Evolutionary conservation across 2,888 invertebrate species (phyloP).

Genomic region (Platerodrilus igneus): DNA sequence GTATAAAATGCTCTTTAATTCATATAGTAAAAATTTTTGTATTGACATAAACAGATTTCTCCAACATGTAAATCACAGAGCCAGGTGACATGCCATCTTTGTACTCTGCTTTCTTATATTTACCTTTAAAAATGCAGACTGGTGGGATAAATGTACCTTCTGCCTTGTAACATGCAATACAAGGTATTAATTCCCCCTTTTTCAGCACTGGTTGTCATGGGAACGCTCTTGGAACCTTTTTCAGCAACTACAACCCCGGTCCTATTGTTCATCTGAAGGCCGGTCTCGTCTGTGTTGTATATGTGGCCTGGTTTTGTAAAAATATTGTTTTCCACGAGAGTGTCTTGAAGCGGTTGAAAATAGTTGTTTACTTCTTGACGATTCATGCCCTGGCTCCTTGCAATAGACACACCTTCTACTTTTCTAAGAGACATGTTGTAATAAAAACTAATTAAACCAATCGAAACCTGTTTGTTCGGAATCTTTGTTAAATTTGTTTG

Average conservation of each 20-base stretch:
- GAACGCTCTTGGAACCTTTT: conserved; percentile 37
- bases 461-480: conserved; percentile 30
- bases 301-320: conserved; percentile 32
- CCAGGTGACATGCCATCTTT: conserved; percentile 25
- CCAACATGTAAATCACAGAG: conserved; percentile 28
- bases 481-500: too few relatives aligned
- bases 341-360: conserved; percentile 15
- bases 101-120: conserved; percentile 28
- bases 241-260: conserved; percentile 38
- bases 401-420: conserved; percentile 32
- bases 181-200: conserved; percentile 33
- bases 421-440: conserved; percentile 26
- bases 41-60: conserved; percentile 34
- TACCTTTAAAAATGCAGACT: conserved; percentile 29
- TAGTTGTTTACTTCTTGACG: conserved; percentile 23
- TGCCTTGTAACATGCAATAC: conserved; percentile 34
- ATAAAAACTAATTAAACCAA: conserved; percentile 33
- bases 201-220: conserved; percentile 32
- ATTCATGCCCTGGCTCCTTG: conserved; percentile 30
- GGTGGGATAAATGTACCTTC: conserved; percentile 32
- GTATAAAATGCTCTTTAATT: conserved; percentile 21
- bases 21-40: conserved; percentile 28
- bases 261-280: conserved; percentile 40
- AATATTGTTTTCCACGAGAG: conserved; percentile 18
- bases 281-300: conserved; percentile 31